Evolutionary conservation across 30 jellyfish, hydroid and myxozoan genomes (phyloP).

Genomic region (Catostylus mosaicus): DNA sequence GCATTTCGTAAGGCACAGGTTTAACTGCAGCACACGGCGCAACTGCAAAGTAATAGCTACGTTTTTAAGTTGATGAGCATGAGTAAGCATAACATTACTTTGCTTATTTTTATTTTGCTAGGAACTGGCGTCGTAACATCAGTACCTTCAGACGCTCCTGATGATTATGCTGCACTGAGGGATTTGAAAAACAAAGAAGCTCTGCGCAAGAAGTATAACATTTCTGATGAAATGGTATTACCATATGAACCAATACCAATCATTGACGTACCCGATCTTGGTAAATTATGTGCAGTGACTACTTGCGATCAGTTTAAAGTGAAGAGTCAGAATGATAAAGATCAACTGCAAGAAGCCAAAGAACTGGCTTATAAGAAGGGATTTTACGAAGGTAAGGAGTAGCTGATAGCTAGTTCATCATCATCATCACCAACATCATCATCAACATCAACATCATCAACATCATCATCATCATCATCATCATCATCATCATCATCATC

Average conservation of each 20-base stretch:
- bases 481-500: too few species aligned
- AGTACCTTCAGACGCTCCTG: constrained; percentile 99
- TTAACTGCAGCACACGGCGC: too few species aligned
- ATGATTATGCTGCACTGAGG: constrained; percentile 97
- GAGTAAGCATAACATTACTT: too few species aligned
- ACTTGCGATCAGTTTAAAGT: constrained; percentile 95
- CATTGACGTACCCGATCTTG: constrained; percentile 93
- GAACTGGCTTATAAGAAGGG: constrained; percentile 94
- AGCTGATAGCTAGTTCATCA: background rate
- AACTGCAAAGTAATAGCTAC: too few species aligned
- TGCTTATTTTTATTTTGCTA: background rate
- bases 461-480: too few species aligned
- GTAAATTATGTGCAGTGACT: constrained; percentile 89
- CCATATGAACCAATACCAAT: constrained; percentile 95
- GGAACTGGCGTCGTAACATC: constrained; percentile 99
- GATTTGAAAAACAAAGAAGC: constrained; percentile 95
- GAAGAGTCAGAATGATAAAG: constrained; percentile 93
- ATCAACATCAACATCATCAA: too few species aligned
- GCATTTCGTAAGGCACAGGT: too few species aligned
- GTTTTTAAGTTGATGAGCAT: too few species aligned
- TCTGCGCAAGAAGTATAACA: constrained; percentile 85
- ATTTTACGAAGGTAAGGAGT: constrained; percentile 82
- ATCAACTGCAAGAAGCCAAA: constrained; percentile 94
- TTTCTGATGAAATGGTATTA: constrained; percentile 94
- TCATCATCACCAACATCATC: too few species aligned